Evolutionary conservation across 1,140 invertebrate species (phyloP).

Genomic region (Zaprionus davidi): DNA sequence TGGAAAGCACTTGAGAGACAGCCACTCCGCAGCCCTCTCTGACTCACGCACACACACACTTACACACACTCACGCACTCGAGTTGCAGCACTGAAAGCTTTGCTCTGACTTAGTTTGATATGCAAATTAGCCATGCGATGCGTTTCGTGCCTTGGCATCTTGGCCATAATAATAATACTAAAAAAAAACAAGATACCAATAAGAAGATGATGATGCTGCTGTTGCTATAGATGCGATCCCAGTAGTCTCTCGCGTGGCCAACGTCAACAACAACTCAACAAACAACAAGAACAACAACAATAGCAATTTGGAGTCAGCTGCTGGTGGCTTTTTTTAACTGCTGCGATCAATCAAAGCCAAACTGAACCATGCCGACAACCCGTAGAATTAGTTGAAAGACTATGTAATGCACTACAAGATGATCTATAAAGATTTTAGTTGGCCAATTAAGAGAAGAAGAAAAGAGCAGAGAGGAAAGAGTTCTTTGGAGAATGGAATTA

Average conservation of each 20-base stretch:
- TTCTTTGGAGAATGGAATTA: neutral
- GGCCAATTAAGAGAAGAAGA: neutral
- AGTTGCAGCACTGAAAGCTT: constrained; percentile 35
- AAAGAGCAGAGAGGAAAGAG: neutral
- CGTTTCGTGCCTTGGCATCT: constrained; percentile 34
- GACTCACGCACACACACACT: constrained; percentile 1
- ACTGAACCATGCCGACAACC: constrained; percentile 57
- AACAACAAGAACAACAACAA: constrained; percentile 8
- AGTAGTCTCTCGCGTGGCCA: constrained; percentile 29
- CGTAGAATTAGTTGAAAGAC: constrained; percentile 17
- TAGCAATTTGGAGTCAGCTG: constrained; percentile 39
- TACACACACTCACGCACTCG: constrained; percentile 24
- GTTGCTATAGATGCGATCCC: constrained; percentile 10
- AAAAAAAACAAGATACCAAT: constrained; percentile 28
- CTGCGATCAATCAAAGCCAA: constrained; percentile 64
- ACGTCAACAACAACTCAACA: constrained; percentile 59
- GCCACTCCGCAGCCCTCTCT: constrained; percentile 5
- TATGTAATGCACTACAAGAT: constrained; percentile 27
- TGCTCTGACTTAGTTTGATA: constrained; percentile 64
- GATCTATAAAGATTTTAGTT: neutral
- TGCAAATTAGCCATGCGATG: constrained; percentile 73
- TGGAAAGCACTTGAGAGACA: constrained; percentile 51
- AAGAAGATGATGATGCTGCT: constrained; percentile 2
- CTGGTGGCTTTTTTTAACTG: constrained; percentile 46
- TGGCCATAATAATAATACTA: neutral